phyloP scores from a whole-genome alignment of 2,888 invertebrate genomes.

The Uloborus plumipes region DNA sequence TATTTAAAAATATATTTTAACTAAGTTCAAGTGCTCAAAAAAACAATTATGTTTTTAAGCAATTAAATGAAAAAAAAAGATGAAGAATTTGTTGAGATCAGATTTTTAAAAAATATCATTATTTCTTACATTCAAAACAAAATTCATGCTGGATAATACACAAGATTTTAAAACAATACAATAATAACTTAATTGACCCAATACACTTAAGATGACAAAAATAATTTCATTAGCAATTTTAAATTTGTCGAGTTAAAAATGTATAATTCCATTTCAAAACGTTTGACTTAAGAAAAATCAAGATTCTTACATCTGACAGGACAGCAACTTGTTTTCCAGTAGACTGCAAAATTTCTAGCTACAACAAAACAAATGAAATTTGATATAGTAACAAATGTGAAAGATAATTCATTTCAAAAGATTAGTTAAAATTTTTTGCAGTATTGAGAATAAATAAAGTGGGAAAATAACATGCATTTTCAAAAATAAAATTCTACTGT shows the following conservation, averaged over 20 bases:
- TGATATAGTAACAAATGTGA: too few species aligned
- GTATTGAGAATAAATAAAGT: too few species aligned
- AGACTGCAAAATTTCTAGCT: conserved; percentile 51
- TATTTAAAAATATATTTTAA: too few species aligned
- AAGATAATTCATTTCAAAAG: too few species aligned
- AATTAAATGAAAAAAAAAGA: too few species aligned
- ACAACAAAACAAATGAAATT: not conserved
- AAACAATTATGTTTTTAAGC: not conserved
- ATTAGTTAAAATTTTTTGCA: too few species aligned
- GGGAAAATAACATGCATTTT: too few species aligned
- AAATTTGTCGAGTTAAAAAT: too few species aligned
- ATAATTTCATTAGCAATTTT: too few species aligned
- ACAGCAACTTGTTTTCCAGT: conserved; percentile 38
- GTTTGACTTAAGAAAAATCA: not conserved
- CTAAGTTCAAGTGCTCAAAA: too few species aligned
- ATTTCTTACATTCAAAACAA: not conserved
- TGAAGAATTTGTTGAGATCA: too few species aligned
- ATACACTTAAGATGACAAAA: not conserved
- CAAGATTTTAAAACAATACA: not conserved
- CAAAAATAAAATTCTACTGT: too few species aligned
- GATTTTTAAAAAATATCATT: not conserved
- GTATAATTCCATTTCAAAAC: not conserved
- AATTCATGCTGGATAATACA: not conserved
- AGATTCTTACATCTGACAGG: conserved; percentile 39
- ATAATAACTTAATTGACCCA: not conserved